Base-by-base conservation (phyloP, 37 sponge, comb jelly and placozoan species). In the Tethya wilhelma region DNA sequence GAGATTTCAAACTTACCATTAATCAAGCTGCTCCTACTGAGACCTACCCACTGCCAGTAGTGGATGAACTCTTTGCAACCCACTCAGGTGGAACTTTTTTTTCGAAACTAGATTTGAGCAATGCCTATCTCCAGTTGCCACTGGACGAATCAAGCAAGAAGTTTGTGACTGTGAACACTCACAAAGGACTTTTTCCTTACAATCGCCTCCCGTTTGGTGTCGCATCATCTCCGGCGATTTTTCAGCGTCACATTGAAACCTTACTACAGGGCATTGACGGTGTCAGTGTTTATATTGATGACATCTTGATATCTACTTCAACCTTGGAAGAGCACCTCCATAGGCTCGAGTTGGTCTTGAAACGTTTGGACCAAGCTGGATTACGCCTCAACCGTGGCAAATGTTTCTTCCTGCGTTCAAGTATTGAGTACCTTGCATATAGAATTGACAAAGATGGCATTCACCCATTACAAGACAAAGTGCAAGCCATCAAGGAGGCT, bases 171-270 rank as follows among this genome's bases (percentile, higher is more conserved):
- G 49, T 86, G 9, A 79, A 69, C 34, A 86, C 87, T 0, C 80
- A 86, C 44, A 81, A 75, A 70, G 88, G 82, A 4, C 58, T 80
- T 7, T 80, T 74, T 44, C 75, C 74, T n/a, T 87, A 75, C 60
- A 75, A 59, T 34, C 62, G 88, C 37, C 62, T 75, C 55, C 82
- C 82, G 29, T 87, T 81, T 53, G 82, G 82, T 20, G 44, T 87
- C 56, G 41, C 82, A 19, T 74, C 77, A 28, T 77, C 70, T 44
- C 82, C 75, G 9, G 59, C 82, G 7, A 81, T 75, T 44, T 87
- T 73, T 41, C 82, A 87, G 46, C 46, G 82, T 31, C 20, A 17
- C 7, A 84, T 84, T 58, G 77, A 84, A 23, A 65, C 29, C 40
- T 25, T 86, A 30, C 38, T 86, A 12, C 65, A 79, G 57, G 87